Conservation (phyloP, 2,888 invertebrate species). For the Drosophila multiciliata region DNA sequence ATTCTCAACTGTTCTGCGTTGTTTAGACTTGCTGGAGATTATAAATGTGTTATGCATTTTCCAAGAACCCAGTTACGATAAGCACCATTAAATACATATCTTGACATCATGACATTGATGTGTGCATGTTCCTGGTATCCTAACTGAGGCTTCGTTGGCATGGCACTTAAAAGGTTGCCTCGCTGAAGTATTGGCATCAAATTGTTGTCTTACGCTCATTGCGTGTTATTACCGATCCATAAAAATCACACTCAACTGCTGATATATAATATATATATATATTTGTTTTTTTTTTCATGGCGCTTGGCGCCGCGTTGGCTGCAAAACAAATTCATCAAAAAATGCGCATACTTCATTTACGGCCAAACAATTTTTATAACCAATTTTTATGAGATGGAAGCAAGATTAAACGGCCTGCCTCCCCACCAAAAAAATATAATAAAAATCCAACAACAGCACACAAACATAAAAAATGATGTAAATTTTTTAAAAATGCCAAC, state of each 20-base stretch:
- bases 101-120: slow-evolving; percentile 9
- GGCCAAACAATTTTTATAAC: slow-evolving; percentile 76
- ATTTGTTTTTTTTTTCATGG: slow-evolving; percentile 16
- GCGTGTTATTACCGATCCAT: slow-evolving; percentile 51
- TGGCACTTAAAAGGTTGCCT: slow-evolving; percentile 18
- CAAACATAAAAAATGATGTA: slow-evolving; percentile 70
- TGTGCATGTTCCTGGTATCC: slow-evolving; percentile 22
- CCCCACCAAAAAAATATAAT: slow-evolving; percentile 6
- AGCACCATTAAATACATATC: slow-evolving; percentile 8
- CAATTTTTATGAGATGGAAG: slow-evolving; percentile 65
- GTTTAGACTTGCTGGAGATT: neutral
- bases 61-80: slow-evolving; percentile 14
- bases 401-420: slow-evolving; percentile 9
- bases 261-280: slow-evolving; percentile 27
- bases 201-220: slow-evolving; percentile 31
- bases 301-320: slow-evolving; percentile 47
- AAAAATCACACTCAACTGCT: slow-evolving; percentile 61
- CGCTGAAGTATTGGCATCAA: neutral
- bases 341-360: slow-evolving; percentile 70
- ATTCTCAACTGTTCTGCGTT: neutral
- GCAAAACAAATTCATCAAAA: slow-evolving; percentile 75
- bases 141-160: slow-evolving; percentile 31
- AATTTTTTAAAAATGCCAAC: slow-evolving; percentile 70
- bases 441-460: slow-evolving; percentile 26
- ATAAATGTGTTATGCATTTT: neutral